Evolutionary conservation across 1,140 invertebrate species (phyloP), one percentile per base, ranked within the genome.

Genomic region (Panagrolaimus sp.): DNA sequence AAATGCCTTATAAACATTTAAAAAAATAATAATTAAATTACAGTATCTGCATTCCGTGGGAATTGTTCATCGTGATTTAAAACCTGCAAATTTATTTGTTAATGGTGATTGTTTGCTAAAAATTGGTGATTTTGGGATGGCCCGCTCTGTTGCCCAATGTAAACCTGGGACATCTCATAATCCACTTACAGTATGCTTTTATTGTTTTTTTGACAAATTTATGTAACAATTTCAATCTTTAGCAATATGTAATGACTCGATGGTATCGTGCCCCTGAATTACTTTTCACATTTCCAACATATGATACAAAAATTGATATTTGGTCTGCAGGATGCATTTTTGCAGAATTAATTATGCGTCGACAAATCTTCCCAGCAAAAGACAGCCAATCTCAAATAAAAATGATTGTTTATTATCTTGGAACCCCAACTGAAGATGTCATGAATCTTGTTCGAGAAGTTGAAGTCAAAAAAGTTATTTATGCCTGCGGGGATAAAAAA

Each of bases 281-380:
- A 62, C 98, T 98, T 92, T 88, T 98, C 17, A 84, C 87, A 93
- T 85, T 98, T 96, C 84, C 96, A 92, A 3, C 95, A 91, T 77
- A 77, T 63, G 76, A 73, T 62, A 78, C 76, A 58, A 77, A 6
- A 83, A 92, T 98, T 43, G 95, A 98, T 83, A 92, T 97, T n/a
- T 98, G 94, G 95, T 94, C 92, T 46, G 93, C 96, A 28, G 95
- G 95, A 9, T 97, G 95, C 84, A 98, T 97, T 79, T 97, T 98
- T 83, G 94, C 93, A 6, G 95, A 98, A 84, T 88, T 98, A 28
- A 87, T 98, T 1, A 91, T 93, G 62, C 86, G 95, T 67, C 87
- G 93, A 70, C 98, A 98, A 75, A 87, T 98, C 43, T 98, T 98
- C 86, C 95, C 95, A 24, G 96, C 96, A 72, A 91, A 90, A 75